These are phyloP conservation scores for Mythimna ferrago DNA, from an alignment of 2,888 invertebrate genomes.

Conservation along the genomic window DNA sequence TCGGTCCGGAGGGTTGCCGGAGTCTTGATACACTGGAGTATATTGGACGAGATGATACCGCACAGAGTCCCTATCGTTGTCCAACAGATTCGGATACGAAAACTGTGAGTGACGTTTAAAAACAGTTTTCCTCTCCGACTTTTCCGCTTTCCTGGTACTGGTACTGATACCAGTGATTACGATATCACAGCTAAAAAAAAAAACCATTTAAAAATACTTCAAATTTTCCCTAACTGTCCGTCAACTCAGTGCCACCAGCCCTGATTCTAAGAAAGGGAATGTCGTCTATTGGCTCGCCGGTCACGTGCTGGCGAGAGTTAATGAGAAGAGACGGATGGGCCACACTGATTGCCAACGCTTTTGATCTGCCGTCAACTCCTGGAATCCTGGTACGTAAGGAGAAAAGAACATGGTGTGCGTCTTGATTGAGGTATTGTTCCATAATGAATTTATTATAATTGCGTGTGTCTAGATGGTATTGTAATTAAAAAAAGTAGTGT, in stretches of 20 bases:
- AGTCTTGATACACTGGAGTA: no score
- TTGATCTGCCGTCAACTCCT: slow-evolving; percentile 60
- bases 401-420: slow-evolving; percentile 26
- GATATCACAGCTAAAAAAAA: background rate
- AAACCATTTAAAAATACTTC: background rate
- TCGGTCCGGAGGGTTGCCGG: no score
- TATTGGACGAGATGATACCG: no score
- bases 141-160: background rate
- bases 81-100: no score
- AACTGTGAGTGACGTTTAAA: no score
- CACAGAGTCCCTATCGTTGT: no score
- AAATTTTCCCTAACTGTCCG: no score
- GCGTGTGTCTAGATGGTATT: slow-evolving; percentile 20
- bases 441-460: slow-evolving; percentile 13
- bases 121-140: no score
- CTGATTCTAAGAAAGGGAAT: slow-evolving; percentile 57
- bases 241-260: slow-evolving; percentile 38
- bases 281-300: slow-evolving; percentile 26
- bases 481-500: background rate
- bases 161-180: background rate
- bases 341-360: slow-evolving; percentile 52
- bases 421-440: slow-evolving; percentile 20
- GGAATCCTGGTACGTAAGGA: slow-evolving; percentile 36
- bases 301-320: slow-evolving; percentile 59
- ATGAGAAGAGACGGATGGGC: slow-evolving; percentile 59